Base-by-base conservation (phyloP, 2,888 invertebrate genomes). In the Zeuzera pyrina region DNA sequence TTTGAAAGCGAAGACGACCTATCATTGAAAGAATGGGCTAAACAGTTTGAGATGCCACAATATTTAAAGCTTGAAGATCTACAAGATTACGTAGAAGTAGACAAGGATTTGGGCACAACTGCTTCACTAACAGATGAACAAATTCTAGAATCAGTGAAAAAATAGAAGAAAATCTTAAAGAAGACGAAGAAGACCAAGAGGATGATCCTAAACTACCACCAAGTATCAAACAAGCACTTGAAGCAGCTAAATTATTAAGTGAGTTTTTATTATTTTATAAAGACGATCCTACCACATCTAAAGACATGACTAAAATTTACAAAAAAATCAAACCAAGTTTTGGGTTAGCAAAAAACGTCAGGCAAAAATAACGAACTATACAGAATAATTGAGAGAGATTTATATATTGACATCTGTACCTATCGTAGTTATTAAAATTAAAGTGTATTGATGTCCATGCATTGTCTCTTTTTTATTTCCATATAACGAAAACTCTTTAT, bases 151-250 rank as follows among this genome's bases (percentile, higher is more conserved):
- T 42, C 38, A 33, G 43, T 42, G 30, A 39, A 22, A 38, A 42
- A 44, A 35, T 41, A 30, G 32, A 29, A 45, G 39, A 41, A 43
- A 36, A 25, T 41, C 32, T n/a, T n/a, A 29, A 41, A 35, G 38
- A 24, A 19, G 38, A 44, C 36, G 38, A 50, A 42, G 47, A 43
- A 31, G 39, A 45, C 34, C 36, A 46, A 25, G 34, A 23, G 29
- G 42, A 41, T 35, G 30, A 43, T n/a, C 27, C 23, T 34, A 38
- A 43, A 19, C 30, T 39, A 33, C 29, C 36, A 16, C 43, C 44
- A 13, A 45, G 31, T 31, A 34, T 38, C 25, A 22, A 42, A 36
- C 11, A 43, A 43, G 40, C 35, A 10, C 35, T 40, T n/a, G 31
- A 39, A 26, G 42, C 39, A 1, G 24, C 24, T 8, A 19, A 23